Evolutionary conservation across 2,888 invertebrate species (phyloP), one percentile per base, ranked within the genome.

Genomic region (Torymus texanus): DNA sequence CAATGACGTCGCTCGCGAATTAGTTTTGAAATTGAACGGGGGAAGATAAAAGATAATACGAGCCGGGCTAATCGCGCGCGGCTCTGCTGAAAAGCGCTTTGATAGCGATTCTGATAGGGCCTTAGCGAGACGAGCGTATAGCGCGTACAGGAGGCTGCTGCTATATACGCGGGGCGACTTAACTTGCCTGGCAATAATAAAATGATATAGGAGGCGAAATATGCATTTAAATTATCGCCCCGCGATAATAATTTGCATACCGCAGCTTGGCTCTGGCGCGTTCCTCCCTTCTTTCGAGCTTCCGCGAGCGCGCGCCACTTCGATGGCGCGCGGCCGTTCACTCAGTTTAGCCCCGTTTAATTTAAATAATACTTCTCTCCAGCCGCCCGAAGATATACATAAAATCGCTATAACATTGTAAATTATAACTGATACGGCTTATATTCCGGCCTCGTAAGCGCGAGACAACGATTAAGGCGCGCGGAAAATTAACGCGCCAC

Each of bases 221-320:
- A 90, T 90, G 89, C 90, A 90, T 90, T 90, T 90, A 90, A 90
- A 90, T 90, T 90, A 90, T 90, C 90, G 89, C 88, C 87, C 88
- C 86, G 89, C 88, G 89, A 90, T 90, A 90, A 90, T 90, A 90
- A 90, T 90, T 90, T 90, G 89, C 90, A 89, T 90, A 88, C 87
- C 87, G 83, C 88, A 88, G 86, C 85, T 86, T 50, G 72, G 53
- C 59, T 70, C 21, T 21, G 21, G 21, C 21, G 21, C 67, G 68
- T 41, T 84, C 87, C 84, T 81, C 82, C 84, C 80, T 79, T 80
- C 72, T 75, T 67, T 61, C 70, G 61, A 56, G n/a, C 56, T 61
- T 41, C 41, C 41, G 41, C 41, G 21, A 21, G 41, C 66, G 79
- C 79, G 82, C 82, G 80, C 79, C 81, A 78, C 83, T 68, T 65